Evolutionary conservation across 2,113 vertebrate species (phyloP).

Genomic region (Datnioides undecimradiatus): DNA sequence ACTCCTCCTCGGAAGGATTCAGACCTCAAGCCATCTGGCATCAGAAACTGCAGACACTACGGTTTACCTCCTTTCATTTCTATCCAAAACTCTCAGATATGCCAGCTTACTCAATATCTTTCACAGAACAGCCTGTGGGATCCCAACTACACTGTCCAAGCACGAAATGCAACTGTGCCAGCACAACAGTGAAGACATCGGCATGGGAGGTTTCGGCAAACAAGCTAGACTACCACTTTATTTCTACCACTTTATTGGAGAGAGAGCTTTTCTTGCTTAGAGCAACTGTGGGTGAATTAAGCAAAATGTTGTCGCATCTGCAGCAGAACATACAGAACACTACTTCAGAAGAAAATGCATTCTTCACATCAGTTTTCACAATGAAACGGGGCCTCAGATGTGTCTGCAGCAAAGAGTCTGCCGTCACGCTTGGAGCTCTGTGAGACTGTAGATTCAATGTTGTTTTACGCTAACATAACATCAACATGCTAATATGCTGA

Average conservation of each 20-base stretch:
- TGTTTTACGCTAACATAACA: neutral
- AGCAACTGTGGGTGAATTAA: neutral
- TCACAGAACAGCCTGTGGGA: constrained; percentile 68
- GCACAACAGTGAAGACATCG: constrained; percentile 33
- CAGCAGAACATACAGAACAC: neutral
- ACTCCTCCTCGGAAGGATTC: constrained; percentile 42
- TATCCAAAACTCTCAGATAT: constrained; percentile 69
- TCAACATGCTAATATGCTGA: neutral
- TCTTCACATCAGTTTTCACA: neutral
- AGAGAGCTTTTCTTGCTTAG: neutral
- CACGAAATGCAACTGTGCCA: constrained; percentile 46
- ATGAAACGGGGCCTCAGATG: neutral
- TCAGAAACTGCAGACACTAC: constrained; percentile 48
- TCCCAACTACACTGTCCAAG: constrained; percentile 47
- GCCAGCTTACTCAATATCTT: constrained; percentile 64
- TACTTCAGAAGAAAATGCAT: neutral
- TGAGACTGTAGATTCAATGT: neutral
- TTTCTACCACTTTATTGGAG: constrained; percentile 25
- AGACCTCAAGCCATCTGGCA: constrained; percentile 69
- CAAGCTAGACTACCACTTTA: constrained; percentile 15
- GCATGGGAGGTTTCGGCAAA: constrained; percentile 32
- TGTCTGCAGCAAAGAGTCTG: neutral
- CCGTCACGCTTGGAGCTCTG: neutral
- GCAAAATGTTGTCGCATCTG: neutral
- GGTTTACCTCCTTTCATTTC: constrained; percentile 67